Base-by-base conservation (phyloP, 2,797 vertebrate genomes). In the Menidia menidia region DNA sequence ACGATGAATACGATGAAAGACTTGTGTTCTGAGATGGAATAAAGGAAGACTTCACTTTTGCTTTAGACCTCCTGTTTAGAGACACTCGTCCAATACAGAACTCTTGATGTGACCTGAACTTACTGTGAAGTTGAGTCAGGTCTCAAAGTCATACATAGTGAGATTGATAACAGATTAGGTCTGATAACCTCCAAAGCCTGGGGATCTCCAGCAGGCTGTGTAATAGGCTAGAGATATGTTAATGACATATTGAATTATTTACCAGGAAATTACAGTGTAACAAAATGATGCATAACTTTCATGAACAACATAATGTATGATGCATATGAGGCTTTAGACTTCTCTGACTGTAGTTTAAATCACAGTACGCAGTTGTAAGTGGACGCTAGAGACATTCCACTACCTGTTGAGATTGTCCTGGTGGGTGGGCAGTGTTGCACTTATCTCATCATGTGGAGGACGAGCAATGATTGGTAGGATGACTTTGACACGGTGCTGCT, bases 401-500 rank as follows among this genome's bases (percentile, higher is more conserved):
- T 1, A 7, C 35, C 35, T 39, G 35, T 10, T 39, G 16, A 81
- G 60, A 74, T 82, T 64, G 62, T 50, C 50, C 32, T 4, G 12
- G 35, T 44, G 14, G 69, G 69, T 63, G 73, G 57, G 62, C 64
- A 41, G 58, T 39, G 31, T 5, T 64, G 35, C 59, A 9, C 5
- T 39, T 16, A 50, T 39, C 14, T 41, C 14, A 4, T 2, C 4
- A 71, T 64, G 15, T 5, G 25, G 75, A 33, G 2, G 19, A 56
- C 78, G 71, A 86, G 56, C 65, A 70, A 83, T 83, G 77, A 66
- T 54, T 32, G 44, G 53, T 32, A 60, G 63, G 58, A 60, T 56
- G 62, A 68, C 61, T 32, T 48, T 18, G 73, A 56, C 39, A 9
- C 63, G 51, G 52, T 64, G 8, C 58, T 7, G 68, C 9, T 57